Evolutionary conservation across 2,797 vertebrate species (phyloP).

Genomic region (Phalloptychus januarius): DNA sequence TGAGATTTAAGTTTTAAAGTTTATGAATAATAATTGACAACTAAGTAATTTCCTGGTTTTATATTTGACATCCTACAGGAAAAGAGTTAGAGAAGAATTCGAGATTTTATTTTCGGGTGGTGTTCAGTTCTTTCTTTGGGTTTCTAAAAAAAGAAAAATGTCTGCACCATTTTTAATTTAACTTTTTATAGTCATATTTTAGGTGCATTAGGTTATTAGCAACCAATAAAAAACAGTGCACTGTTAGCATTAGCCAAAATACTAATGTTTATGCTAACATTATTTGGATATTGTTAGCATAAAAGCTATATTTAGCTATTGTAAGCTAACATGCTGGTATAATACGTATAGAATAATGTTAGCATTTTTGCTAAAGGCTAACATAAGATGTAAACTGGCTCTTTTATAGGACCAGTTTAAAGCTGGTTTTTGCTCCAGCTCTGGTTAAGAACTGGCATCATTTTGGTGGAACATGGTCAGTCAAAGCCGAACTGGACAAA

Average conservation of each 20-base stretch:
- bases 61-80: constrained; percentile 24
- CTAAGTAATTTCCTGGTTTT: constrained; percentile 30
- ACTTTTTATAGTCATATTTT: constrained; percentile 24
- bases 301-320: background rate
- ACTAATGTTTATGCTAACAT: background rate
- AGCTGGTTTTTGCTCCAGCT: background rate
- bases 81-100: constrained; percentile 29
- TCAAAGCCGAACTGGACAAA: background rate
- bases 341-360: too few species aligned
- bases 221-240: background rate
- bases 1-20: constrained; percentile 48
- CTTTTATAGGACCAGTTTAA: background rate
- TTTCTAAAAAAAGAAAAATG: constrained; percentile 10
- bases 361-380: background rate
- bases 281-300: background rate
- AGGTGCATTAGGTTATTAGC: background rate
- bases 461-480: background rate
- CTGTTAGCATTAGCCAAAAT: background rate
- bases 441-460: background rate
- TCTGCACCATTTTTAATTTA: constrained; percentile 31
- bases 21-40: constrained; percentile 46
- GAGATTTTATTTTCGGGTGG: constrained; percentile 50
- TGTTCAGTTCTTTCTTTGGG: constrained; percentile 31
- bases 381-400: background rate
- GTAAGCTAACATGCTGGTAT: background rate